Evolutionary conservation across 1,140 invertebrate species (phyloP).

Genomic region (Leptinotarsa lineolata): DNA sequence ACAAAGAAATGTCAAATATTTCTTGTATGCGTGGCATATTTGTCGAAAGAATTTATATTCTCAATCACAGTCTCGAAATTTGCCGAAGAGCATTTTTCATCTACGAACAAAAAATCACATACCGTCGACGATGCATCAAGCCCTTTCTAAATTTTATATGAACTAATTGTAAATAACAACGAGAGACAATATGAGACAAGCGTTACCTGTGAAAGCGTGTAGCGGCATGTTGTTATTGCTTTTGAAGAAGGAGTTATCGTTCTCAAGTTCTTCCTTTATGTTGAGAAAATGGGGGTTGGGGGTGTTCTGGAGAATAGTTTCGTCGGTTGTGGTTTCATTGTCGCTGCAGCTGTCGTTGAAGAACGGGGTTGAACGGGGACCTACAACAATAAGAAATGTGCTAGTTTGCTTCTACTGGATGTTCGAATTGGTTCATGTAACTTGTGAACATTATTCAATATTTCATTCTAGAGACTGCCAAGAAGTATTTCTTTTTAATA

Average conservation of each 20-base stretch:
- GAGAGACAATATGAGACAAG: background rate
- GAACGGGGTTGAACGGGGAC: constrained; percentile 55
- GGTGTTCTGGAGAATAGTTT: constrained; percentile 39
- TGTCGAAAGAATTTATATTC: no score
- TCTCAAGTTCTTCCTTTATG: constrained; percentile 55
- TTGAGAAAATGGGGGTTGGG: constrained; percentile 51
- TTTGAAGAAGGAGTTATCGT: constrained; percentile 52
- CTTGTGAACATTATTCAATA: no score
- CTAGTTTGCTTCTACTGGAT: no score
- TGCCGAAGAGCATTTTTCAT: no score
- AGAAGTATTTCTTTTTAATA: no score
- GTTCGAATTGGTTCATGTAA: no score
- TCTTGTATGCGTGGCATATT: no score
- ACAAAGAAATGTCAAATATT: no score
- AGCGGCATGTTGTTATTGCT: constrained; percentile 41
- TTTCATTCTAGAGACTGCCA: no score
- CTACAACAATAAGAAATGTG: constrained; percentile 41
- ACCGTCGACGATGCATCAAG: no score
- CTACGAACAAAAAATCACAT: no score
- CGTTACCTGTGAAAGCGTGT: constrained; percentile 43
- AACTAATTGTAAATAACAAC: constrained; percentile 1
- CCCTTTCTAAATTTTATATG: background rate
- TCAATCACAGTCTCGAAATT: no score
- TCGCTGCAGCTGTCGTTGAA: constrained; percentile 61
- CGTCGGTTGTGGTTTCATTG: constrained; percentile 54